Evolutionary conservation across 2,888 invertebrate species (phyloP).

Genomic region (Trichopria drosophilae): DNA sequence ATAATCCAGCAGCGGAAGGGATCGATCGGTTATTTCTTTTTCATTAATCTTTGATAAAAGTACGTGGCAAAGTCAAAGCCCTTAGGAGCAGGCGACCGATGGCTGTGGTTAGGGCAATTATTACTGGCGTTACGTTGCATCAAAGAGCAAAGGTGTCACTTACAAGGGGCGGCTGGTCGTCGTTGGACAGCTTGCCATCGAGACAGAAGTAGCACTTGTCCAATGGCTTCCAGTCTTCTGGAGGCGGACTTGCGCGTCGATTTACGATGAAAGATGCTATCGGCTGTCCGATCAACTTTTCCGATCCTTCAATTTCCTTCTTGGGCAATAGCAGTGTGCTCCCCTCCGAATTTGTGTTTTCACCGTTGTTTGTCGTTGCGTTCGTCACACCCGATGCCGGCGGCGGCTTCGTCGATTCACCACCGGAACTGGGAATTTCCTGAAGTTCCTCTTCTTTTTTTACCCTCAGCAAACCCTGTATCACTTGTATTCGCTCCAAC

Average conservation of each 20-base stretch:
- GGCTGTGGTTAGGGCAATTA: background rate
- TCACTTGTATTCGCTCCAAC: constrained; percentile 52
- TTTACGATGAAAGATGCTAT: constrained; percentile 46
- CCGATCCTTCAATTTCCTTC: constrained; percentile 44
- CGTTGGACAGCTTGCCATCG: constrained; percentile 69
- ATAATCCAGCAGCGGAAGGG: background rate
- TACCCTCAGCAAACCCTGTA: constrained; percentile 54
- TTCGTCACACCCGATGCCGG: constrained; percentile 32
- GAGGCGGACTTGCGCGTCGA: constrained; percentile 54
- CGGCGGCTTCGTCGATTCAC: constrained; percentile 29
- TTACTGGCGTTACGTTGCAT: too few relatives aligned
- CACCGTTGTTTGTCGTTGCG: constrained; percentile 36
- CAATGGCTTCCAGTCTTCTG: constrained; percentile 77
- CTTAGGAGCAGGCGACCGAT: background rate
- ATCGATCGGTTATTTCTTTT: background rate
- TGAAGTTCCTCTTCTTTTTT: constrained; percentile 57
- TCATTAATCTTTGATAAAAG: background rate
- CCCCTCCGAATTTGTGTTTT: constrained; percentile 35
- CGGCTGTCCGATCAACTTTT: constrained; percentile 40
- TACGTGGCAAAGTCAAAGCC: background rate
- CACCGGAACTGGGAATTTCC: constrained; percentile 46
- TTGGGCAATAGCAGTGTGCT: constrained; percentile 36
- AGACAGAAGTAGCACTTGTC: constrained; percentile 85
- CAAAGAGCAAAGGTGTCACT: constrained; percentile 44
- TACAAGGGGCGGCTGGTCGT: constrained; percentile 63